phyloP scores from a whole-genome alignment of 2,797 vertebrate species.

The Pelodytes ibericus region DNA sequence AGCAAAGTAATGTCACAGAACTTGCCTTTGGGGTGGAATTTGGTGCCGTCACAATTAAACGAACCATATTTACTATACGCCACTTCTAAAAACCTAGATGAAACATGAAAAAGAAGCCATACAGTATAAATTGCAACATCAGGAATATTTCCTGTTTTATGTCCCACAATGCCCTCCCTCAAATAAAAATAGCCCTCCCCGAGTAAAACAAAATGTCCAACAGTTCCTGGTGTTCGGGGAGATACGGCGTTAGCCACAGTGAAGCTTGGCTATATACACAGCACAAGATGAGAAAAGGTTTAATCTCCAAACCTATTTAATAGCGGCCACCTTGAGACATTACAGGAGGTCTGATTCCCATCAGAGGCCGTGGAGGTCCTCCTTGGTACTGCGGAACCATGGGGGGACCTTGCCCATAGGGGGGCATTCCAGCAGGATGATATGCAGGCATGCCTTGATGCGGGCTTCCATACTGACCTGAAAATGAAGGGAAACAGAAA shows the following conservation, averaged over 20 bases:
- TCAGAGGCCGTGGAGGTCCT: conserved; percentile 89
- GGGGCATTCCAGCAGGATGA: conserved; percentile 94
- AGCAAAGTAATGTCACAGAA: conserved; percentile 89
- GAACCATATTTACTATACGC: conserved; percentile 98
- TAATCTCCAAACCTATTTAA: conserved; percentile 99
- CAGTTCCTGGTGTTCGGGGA: conserved; percentile 83
- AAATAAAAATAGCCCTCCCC: conserved; percentile 65
- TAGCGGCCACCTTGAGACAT: conserved; percentile 98
- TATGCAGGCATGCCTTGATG: conserved; percentile 96
- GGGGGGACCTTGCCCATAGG: conserved; percentile 93
- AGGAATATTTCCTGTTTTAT: conserved; percentile 79
- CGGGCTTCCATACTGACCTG: conserved; percentile 95
- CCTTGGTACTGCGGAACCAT: conserved; percentile 95
- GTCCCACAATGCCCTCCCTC: conserved; percentile 68
- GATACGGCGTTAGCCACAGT: conserved; percentile 79
- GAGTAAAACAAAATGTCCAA: conserved; percentile 88
- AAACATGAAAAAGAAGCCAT: conserved; percentile 93
- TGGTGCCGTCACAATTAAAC: conserved; percentile 98
- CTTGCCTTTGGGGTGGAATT: conserved; percentile 96
- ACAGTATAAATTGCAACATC: conserved; percentile 91
- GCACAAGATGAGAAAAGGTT: conserved; percentile 98
- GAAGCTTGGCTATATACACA: conserved; percentile 90
- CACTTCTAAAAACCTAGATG: conserved; percentile 99
- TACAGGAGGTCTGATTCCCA: conserved; percentile 98
- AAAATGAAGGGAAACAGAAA: conserved; percentile 58